Evolutionary conservation across 2,888 invertebrate species (phyloP).

Genomic region (Epirrita christyi): DNA sequence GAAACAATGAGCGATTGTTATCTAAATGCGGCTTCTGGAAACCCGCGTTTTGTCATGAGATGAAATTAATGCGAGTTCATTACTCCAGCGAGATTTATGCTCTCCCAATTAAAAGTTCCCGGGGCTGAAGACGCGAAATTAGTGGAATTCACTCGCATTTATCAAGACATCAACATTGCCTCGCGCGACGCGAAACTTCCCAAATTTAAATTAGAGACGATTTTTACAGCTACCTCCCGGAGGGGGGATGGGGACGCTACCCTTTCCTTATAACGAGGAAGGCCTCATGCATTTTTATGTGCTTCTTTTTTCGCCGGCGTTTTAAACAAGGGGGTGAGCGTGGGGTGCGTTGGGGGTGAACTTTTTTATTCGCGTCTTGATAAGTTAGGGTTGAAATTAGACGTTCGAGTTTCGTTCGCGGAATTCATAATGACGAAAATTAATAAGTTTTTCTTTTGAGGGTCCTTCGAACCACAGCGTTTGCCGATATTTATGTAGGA

Average conservation of each 20-base stretch:
- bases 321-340: constrained; percentile 85
- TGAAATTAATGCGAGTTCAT: constrained; percentile 77
- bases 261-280: constrained; percentile 86
- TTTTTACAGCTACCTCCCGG: constrained; percentile 84
- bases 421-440: constrained; percentile 85
- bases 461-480: constrained; percentile 66
- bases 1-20: constrained; percentile 79
- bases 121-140: constrained; percentile 80
- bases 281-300: constrained; percentile 86
- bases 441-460: constrained; percentile 84
- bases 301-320: constrained; percentile 85
- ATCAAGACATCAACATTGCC: constrained; percentile 84
- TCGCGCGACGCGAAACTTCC: constrained; percentile 82
- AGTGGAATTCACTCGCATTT: constrained; percentile 82
- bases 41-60: constrained; percentile 73
- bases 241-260: constrained; percentile 68
- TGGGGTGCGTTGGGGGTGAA: constrained; percentile 79
- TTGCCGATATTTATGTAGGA: constrained; percentile 55
- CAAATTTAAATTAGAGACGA: constrained; percentile 85
- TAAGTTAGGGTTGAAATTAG: constrained; percentile 86
- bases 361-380: constrained; percentile 86
- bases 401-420: constrained; percentile 85
- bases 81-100: constrained; percentile 75
- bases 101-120: constrained; percentile 82
- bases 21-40: constrained; percentile 67